Evolutionary conservation across 53 echinoderm and acorn worm species (phyloP).

Genomic region (Holothuria scabra): DNA sequence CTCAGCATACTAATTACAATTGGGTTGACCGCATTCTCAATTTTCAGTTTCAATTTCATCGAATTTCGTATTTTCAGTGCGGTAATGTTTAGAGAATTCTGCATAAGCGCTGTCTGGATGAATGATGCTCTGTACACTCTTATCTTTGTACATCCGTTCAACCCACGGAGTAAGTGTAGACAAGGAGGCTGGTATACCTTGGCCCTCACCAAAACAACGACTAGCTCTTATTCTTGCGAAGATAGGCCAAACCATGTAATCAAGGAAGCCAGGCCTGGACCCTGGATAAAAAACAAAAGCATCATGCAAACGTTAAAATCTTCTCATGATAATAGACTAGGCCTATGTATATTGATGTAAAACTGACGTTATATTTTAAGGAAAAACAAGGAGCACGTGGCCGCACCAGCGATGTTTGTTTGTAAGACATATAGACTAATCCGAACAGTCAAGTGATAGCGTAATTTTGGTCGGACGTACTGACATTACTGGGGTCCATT

Average conservation of each 20-base stretch:
- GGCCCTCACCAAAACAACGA: slow-evolving; percentile 27
- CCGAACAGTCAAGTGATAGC: too few species aligned
- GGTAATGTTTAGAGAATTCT: slow-evolving; percentile 60
- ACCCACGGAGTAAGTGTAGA: slow-evolving; percentile 34
- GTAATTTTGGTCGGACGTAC: too few species aligned
- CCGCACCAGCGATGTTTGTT: too few species aligned
- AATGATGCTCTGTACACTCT: slow-evolving; percentile 40
- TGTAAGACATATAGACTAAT: too few species aligned
- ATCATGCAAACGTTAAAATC: too few species aligned
- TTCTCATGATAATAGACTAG: too few species aligned
- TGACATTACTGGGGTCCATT: too few species aligned
- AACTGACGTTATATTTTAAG: too few species aligned
- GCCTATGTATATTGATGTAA: too few species aligned
- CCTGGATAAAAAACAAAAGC: slow-evolving; percentile 23
- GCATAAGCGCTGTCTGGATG: slow-evolving; percentile 57
- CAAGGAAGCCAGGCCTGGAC: slow-evolving; percentile 62
- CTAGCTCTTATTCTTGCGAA: slow-evolving; percentile 46
- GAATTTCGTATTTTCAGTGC: slow-evolving; percentile 48
- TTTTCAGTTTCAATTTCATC: slow-evolving; percentile 60
- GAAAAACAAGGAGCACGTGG: too few species aligned
- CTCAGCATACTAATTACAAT: too few species aligned
- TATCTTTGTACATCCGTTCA: slow-evolving; percentile 43
- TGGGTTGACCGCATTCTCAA: background rate
- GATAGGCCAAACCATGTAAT: slow-evolving; percentile 64
- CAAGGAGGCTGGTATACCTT: slow-evolving; percentile 31